Conservation (phyloP, 1,140 invertebrate genomes). For the Drosophila lacertosa region DNA sequence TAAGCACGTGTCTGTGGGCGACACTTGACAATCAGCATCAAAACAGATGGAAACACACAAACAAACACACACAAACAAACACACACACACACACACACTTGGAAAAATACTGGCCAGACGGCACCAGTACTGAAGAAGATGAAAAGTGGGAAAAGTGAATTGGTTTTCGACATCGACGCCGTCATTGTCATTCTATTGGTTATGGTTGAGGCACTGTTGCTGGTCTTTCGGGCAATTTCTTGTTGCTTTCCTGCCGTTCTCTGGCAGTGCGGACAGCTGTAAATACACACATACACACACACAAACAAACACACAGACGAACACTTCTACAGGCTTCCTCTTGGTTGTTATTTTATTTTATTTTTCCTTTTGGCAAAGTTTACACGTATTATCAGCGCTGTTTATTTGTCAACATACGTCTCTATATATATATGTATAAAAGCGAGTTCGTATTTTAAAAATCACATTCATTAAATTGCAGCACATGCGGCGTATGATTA, state of each 20-base stretch:
- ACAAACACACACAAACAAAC: slow-evolving; percentile 16
- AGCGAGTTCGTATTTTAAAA: slow-evolving; percentile 37
- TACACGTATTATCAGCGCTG: slow-evolving; percentile 71
- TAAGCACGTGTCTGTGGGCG: slow-evolving; percentile 72
- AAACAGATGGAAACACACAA: slow-evolving; percentile 55
- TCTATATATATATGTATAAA: not conserved
- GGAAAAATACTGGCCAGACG: slow-evolving; percentile 16
- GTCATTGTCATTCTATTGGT: slow-evolving; percentile 40
- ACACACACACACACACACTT: slow-evolving; percentile 15
- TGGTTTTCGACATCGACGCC: slow-evolving; percentile 52
- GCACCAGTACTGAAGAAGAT: slow-evolving; percentile 37
- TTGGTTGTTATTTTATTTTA: slow-evolving; percentile 29
- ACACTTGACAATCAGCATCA: slow-evolving; percentile 79
- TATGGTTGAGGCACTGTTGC: slow-evolving; percentile 7
- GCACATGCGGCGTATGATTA: slow-evolving; percentile 69
- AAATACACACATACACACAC: slow-evolving; percentile 55
- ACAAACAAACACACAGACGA: slow-evolving; percentile 31
- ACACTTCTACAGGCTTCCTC: slow-evolving; percentile 1
- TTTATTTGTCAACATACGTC: slow-evolving; percentile 70
- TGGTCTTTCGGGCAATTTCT: slow-evolving; percentile 3
- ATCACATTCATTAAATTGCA: slow-evolving; percentile 50
- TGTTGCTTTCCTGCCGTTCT: slow-evolving; percentile 10
- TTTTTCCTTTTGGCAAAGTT: slow-evolving; percentile 46
- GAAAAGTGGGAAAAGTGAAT: slow-evolving; percentile 46
- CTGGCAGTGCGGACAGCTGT: slow-evolving; percentile 63